Base-by-base conservation (phyloP, 2,888 invertebrate genomes). In the Sphaerophoria taeniata region DNA sequence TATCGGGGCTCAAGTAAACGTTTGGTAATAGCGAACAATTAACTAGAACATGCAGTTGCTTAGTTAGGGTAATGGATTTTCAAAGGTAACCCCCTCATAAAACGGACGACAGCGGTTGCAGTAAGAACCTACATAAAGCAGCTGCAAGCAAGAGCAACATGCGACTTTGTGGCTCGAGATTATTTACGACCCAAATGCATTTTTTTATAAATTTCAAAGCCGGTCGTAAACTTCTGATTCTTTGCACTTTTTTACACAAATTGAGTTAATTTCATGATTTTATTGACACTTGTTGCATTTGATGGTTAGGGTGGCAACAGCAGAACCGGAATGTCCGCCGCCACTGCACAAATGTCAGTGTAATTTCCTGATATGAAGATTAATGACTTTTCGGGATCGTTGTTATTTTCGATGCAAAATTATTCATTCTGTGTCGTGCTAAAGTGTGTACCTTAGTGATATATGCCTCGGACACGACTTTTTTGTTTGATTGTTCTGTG, bases 241-340 rank as follows among this genome's bases (percentile, higher is more conserved):
- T 60, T 51, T 56, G 36, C 67, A 67, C 67, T 53, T 53, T 53
- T 36, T 12, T 51, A 67, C 9, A 79, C 79, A 76, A 85, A 85
- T 85, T 85, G 85, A 80, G 85, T 76, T 85, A 76, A 85, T 76
- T 85, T 85, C 76, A 81, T 85, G 80, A 85, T 80, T 80, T 80
- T 80, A 80, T 80, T 85, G 85, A 85, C 76, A 70, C 73, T 80
- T 76, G 72, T 76, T 80, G 81, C 69, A 6, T 70, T 36, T 43
- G 43, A 11, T 9, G 11, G 47, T 60, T 39, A 43, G 56, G 24
- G 67, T 53, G 39, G 39, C 39, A 53, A 4, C 16, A 51, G 24
- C 34, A 36, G 12, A 16, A 11, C 31, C 55, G 3, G 5, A 12
- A 4, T 11, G 4, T 12, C 0, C 49, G 9, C 7, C 9, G 24